Evolutionary conservation across 2,797 vertebrate species (phyloP).

Genomic region (Gymnoscopelus microlampas): DNA sequence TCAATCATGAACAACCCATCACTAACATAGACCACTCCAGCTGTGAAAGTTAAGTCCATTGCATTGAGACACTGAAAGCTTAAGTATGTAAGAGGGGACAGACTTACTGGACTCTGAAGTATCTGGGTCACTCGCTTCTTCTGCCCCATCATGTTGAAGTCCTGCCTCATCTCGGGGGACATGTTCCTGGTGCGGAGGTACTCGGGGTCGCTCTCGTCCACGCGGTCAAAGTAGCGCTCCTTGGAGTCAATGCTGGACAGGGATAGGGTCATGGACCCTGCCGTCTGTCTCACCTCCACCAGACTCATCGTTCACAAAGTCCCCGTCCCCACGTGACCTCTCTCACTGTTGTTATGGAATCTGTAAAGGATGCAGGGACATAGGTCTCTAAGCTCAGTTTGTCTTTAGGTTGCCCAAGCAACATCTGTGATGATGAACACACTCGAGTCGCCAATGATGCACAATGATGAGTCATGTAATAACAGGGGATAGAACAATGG

Average conservation of each 20-base stretch:
- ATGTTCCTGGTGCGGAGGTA: constrained; percentile 87
- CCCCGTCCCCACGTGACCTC: constrained; percentile 25
- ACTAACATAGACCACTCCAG: constrained; percentile 17
- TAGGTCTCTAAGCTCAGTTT: constrained; percentile 23
- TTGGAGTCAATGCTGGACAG: constrained; percentile 87
- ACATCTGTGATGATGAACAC: constrained; percentile 35
- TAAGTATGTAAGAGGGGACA: constrained; percentile 54
- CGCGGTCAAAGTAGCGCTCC: constrained; percentile 87
- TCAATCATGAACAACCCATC: too few species aligned
- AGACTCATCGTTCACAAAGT: constrained; percentile 63
- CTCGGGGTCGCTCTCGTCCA: constrained; percentile 87
- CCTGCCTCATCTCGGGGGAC: constrained; percentile 94
- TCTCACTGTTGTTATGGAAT: constrained; percentile 40
- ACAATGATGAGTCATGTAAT: constrained; percentile 74
- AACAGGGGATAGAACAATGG: constrained; percentile 61
- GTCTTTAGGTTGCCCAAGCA: constrained; percentile 59
- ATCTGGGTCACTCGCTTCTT: constrained; percentile 97
- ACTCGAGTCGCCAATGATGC: constrained; percentile 31
- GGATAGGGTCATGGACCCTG: constrained; percentile 84
- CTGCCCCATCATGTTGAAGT: constrained; percentile 98
- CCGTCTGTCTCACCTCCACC: constrained; percentile 72
- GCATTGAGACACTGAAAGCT: constrained; percentile 47
- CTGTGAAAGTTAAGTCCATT: constrained; percentile 46
- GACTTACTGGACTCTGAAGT: constrained; percentile 91
- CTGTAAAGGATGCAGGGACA: constrained; percentile 36